phyloP scores from a whole-genome alignment of 2,888 invertebrate genomes.

The Pegoplata infirma region DNA sequence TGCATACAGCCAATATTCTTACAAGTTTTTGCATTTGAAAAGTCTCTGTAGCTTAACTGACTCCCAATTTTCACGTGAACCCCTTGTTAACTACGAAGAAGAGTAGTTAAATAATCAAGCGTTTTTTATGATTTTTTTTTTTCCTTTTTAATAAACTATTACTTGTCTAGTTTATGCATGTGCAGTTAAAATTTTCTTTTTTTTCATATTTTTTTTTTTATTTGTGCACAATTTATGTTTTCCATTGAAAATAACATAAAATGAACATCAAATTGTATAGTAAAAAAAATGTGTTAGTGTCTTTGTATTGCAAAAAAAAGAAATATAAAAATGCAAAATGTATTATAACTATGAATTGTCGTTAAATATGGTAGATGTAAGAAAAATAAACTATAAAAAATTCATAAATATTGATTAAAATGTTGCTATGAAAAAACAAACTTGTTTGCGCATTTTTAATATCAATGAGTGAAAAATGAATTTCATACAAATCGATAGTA shows the following conservation, averaged over 20 bases:
- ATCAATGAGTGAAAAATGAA: too few species aligned
- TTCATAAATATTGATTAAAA: slow-evolving; percentile 26
- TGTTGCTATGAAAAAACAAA: too few species aligned
- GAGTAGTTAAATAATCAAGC: not conserved
- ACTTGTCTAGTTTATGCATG: not conserved
- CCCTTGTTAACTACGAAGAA: too few species aligned
- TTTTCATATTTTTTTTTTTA: not conserved
- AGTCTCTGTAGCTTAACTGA: too few species aligned
- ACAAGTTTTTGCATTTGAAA: too few species aligned
- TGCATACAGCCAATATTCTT: too few species aligned
- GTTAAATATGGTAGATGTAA: not conserved
- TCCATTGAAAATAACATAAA: not conserved
- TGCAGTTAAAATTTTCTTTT: not conserved
- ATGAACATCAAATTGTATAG: not conserved
- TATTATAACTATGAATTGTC: not conserved
- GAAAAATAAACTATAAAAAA: slow-evolving; percentile 15
- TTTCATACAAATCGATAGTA: too few species aligned
- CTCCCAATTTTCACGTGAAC: too few species aligned
- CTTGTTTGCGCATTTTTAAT: not conserved
- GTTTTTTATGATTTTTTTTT: not conserved
- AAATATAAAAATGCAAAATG: not conserved
- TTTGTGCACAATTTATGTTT: not conserved
- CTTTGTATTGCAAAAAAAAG: not conserved
- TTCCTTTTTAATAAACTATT: not conserved
- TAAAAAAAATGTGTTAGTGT: not conserved